A percentile compares a stretch with the other conserved stretches of the same genome.
Evolutionary conservation across 2,797 vertebrate species (phyloP).

Genomic region (Notolepis coatsorum): DNA sequence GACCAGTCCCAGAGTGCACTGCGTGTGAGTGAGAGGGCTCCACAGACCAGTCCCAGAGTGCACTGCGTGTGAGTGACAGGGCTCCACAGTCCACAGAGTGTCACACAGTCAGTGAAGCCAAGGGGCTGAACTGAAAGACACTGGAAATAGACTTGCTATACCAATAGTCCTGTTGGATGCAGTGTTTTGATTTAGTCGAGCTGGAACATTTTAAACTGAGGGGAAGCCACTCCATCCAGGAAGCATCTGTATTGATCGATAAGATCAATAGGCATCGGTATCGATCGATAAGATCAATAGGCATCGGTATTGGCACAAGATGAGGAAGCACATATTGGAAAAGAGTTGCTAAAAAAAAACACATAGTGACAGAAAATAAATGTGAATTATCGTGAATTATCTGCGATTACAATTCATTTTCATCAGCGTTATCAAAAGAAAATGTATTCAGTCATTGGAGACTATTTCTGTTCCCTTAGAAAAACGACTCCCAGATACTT

Average conservation of each 20-base stretch:
- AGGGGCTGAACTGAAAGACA: too few relatives aligned
- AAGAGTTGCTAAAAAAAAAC: slow-evolving; percentile 50
- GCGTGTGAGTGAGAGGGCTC: too few relatives aligned
- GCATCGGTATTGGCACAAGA: slow-evolving; percentile 40
- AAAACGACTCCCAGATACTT: slow-evolving; percentile 17
- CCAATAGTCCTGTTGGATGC: not conserved
- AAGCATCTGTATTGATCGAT: slow-evolving; percentile 42
- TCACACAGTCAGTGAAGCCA: slow-evolving; percentile 22
- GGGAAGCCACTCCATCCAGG: slow-evolving; percentile 15
- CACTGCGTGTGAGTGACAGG: too few relatives aligned
- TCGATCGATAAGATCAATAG: too few relatives aligned
- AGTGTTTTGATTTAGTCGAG: not conserved
- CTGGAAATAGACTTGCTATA: not conserved
- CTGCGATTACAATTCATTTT: slow-evolving; percentile 49
- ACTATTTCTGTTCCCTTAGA: slow-evolving; percentile 39
- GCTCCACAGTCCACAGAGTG: too few relatives aligned
- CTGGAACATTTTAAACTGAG: slow-evolving; percentile 3
- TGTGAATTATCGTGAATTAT: slow-evolving; percentile 56
- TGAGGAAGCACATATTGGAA: slow-evolving; percentile 44
- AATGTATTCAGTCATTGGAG: slow-evolving; percentile 25
- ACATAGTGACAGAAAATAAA: slow-evolving; percentile 60
- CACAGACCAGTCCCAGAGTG: too few relatives aligned
- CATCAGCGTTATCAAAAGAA: slow-evolving; percentile 36
- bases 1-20: too few relatives aligned
- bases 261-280: slow-evolving; percentile 30